Conservation (phyloP, 2,797 vertebrate genomes). For the Bothrops alternatus region DNA sequence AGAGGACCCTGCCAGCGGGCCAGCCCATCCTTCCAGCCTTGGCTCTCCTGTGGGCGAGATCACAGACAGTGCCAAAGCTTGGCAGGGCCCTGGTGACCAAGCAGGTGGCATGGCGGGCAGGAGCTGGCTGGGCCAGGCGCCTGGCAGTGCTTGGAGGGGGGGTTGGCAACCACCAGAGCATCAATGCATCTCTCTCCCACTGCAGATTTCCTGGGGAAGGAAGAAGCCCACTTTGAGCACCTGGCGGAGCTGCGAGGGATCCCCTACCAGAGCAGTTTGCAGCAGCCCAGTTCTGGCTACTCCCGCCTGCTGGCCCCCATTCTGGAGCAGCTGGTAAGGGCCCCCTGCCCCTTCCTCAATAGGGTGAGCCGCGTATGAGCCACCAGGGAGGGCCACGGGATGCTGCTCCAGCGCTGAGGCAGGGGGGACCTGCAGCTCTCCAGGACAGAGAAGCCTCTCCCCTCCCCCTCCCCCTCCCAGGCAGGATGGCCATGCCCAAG, state of each 20-base stretch:
- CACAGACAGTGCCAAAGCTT: background rate
- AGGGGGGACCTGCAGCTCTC: background rate
- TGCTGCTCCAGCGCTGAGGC: background rate
- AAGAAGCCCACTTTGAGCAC: constrained; percentile 83
- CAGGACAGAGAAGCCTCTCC: background rate
- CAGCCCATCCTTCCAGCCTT: background rate
- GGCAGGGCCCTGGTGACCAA: background rate
- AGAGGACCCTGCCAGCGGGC: background rate
- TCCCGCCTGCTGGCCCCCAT: constrained; percentile 76
- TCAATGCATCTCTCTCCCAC: constrained; percentile 12
- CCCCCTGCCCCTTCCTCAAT: too few species aligned
- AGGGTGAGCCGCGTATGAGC: background rate
- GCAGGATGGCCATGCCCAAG: background rate
- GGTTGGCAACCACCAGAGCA: too few species aligned
- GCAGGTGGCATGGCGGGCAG: background rate
- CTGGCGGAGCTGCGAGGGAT: constrained; percentile 83
- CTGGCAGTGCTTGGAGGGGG: too few species aligned
- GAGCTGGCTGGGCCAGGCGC: background rate
- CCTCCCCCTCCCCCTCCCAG: too few species aligned
- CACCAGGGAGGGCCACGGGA: background rate
- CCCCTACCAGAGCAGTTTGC: constrained; percentile 74
- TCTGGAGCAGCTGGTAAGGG: constrained; percentile 80
- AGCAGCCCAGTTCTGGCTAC: constrained; percentile 74
- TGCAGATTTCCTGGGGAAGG: constrained; percentile 76
- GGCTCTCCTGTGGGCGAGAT: background rate